Evolutionary conservation across 2,113 vertebrate species (phyloP), one percentile per base, ranked within the genome.

Genomic region (Daphoenositta chrysoptera): DNA sequence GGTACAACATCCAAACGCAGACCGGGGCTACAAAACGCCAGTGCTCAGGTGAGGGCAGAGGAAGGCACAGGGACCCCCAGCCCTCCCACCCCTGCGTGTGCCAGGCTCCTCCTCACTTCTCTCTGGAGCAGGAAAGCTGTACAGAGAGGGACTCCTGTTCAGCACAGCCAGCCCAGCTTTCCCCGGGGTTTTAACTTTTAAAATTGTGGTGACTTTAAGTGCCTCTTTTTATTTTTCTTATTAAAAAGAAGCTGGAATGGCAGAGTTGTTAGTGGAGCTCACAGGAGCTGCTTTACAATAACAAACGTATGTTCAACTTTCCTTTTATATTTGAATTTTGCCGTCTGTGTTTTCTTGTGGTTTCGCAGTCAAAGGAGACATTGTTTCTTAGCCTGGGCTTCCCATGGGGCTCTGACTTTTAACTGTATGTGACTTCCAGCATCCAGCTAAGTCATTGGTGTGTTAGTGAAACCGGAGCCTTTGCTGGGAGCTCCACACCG

Each of bases 331-430:
- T 88, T 94, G 92, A 96, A 94, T 95, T 88, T 95, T 94, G 96
- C 94, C 1, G 58, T 97, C 88, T 95, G 95, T 95, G 94, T 97
- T 97, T 96, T 97, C 96, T 92, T 97, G 97, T 94, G 98, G 97
- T 97, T 98, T 70, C 15, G 3, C 53, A 94, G 95, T 98, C 97
- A 98, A 96, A 97, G 96, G 83, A 83, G 78, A 80, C 61, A 78
- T 97, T 98, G 97, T 98, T 96, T 91, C 83, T 77, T 73, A 85
- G 93, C 89, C 17, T 31, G 9, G 35, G 65, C 82, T 90, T 92
- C 89, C 95, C 88, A 11, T 31, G 68, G 83, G 93, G 91, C 93
- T 93, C 31, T 88, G 58, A 73, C 80, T 95, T 80, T 80, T 86
- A 79, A 87, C 88, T 92, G 85, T 94, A 31, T 95, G 94, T 93